These are phyloP conservation scores for Hemitrygon akajei DNA, from an alignment of 2,797 vertebrate species.

Conservation along the genomic window DNA sequence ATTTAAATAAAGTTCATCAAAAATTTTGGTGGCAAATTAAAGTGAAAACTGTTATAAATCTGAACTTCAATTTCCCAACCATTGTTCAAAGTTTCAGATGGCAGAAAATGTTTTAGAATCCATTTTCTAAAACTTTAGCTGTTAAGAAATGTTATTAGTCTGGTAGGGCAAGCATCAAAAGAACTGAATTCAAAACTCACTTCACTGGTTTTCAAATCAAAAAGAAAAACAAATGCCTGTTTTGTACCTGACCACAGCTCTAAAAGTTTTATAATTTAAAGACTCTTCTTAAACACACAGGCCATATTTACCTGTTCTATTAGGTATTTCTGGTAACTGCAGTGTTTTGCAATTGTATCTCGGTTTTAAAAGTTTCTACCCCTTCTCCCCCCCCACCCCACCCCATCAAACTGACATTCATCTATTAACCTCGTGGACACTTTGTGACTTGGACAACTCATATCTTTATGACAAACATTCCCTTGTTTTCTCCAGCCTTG, in stretches of 20 bases:
- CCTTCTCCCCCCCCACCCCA: too few relatives aligned
- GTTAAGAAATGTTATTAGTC: not conserved
- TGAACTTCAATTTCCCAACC: not conserved
- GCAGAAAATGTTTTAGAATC: not conserved
- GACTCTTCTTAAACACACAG: not conserved
- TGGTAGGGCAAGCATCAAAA: not conserved
- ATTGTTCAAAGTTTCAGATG: not conserved
- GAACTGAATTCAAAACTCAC: not conserved
- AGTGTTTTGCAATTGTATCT: too few relatives aligned
- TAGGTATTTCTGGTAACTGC: too few relatives aligned
- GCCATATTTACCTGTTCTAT: not conserved
- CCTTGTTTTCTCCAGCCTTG: too few relatives aligned
- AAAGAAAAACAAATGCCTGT: not conserved
- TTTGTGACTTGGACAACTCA: too few relatives aligned
- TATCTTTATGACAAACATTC: too few relatives aligned
- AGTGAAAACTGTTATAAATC: not conserved
- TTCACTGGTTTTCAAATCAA: not conserved
- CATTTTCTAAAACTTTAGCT: not conserved
- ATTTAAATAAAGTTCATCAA: not conserved
- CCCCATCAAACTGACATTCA: too few relatives aligned
- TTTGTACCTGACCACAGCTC: not conserved
- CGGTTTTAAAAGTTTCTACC: too few relatives aligned
- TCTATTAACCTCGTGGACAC: too few relatives aligned
- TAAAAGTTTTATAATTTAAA: not conserved
- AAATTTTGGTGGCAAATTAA: not conserved